These are phyloP conservation scores for Myiagra hebetior DNA, from an alignment of 2,113 vertebrate species.

Conservation along the genomic window DNA sequence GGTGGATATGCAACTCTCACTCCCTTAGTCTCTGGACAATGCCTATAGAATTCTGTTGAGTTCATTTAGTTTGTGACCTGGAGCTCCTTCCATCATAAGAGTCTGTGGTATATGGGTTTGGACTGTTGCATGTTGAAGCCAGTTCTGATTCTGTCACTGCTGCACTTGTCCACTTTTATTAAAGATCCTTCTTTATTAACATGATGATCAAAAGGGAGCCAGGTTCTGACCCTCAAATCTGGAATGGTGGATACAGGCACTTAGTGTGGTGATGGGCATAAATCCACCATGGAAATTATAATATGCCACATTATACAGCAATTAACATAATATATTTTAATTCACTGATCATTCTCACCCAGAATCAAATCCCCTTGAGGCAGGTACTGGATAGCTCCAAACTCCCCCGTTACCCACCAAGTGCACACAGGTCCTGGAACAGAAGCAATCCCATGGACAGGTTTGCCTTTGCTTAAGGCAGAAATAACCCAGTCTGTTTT, in stretches of 20 bases:
- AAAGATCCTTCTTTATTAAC: not conserved
- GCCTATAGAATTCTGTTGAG: not conserved
- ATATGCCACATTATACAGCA: not conserved
- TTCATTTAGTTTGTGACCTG: not conserved
- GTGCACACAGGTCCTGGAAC: not conserved
- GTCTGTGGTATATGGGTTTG: not conserved
- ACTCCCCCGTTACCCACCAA: not conserved
- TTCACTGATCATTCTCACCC: not conserved
- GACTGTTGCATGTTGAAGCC: not conserved
- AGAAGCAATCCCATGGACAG: not conserved
- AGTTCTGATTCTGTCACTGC: not conserved
- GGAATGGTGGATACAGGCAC: not conserved
- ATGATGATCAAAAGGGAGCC: not conserved
- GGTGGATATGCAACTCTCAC: not conserved
- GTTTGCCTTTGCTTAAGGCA: not conserved
- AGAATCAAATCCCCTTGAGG: not conserved
- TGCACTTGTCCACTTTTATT: not conserved
- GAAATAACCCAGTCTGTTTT: not conserved
- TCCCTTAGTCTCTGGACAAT: not conserved
- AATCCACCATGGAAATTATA: not conserved
- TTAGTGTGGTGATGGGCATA: not conserved
- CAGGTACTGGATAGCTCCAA: accelerated
- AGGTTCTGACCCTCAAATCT: not conserved
- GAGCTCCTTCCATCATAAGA: not conserved
- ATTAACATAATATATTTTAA: not conserved